Evolutionary conservation across 2,888 invertebrate genomes (phyloP).

Genomic region (Tridacna crocea): DNA sequence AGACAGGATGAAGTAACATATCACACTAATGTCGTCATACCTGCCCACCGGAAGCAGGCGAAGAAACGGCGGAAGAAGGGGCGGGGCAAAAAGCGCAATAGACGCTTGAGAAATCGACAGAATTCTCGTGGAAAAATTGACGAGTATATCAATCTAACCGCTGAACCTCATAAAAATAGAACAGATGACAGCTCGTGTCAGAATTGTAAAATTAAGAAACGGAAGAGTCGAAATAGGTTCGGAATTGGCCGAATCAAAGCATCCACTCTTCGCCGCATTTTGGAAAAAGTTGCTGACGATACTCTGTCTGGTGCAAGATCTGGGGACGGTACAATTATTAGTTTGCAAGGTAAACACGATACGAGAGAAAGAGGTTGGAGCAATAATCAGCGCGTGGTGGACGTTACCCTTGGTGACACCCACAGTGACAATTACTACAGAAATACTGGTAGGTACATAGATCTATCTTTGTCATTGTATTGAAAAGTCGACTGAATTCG

Average conservation of each 20-base stretch:
- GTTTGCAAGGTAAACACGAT: conserved; percentile 21
- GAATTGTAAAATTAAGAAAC: conserved; percentile 59
- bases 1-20: conserved; percentile 40
- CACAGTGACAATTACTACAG: conserved; percentile 18
- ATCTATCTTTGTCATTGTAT: too few relatives aligned
- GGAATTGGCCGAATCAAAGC: conserved; percentile 40
- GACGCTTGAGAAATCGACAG: conserved; percentile 31
- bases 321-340: conserved; percentile 51
- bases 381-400: conserved; percentile 51
- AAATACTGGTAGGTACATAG: conserved; percentile 8
- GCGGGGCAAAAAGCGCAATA: conserved; percentile 41
- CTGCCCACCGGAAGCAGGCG: conserved; percentile 49
- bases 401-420: conserved; percentile 35
- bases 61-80: conserved; percentile 56
- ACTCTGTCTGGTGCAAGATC: conserved; percentile 60
- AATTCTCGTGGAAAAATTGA: conserved; percentile 35
- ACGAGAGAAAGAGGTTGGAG: conserved; percentile 46
- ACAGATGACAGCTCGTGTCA: conserved; percentile 42
- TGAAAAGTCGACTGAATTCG: too few relatives aligned
- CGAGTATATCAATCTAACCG: conserved; percentile 53
- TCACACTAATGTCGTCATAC: conserved; percentile 50
- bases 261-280: conserved; percentile 49
- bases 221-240: conserved; percentile 52
- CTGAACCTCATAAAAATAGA: conserved; percentile 38
- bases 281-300: conserved; percentile 61